Evolutionary conservation across 2,797 vertebrate genomes (phyloP), one percentile per base, ranked within the genome.

Genomic region (Ispidina picta): DNA sequence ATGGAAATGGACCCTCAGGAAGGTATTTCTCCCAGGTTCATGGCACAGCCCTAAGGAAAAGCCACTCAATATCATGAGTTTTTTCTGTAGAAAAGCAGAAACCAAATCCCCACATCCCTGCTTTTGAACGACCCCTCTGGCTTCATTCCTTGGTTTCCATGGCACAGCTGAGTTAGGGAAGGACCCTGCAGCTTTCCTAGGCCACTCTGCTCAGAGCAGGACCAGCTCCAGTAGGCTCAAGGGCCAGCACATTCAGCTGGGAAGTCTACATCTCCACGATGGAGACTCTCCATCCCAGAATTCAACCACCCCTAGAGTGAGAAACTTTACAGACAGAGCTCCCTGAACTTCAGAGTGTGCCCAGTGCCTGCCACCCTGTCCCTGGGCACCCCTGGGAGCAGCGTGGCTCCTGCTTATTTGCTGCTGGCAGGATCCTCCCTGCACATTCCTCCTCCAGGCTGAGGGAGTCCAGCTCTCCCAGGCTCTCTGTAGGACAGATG

Each of bases 101-200:
- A 16, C 16, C 6, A 5, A 28, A 0, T 0, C 2, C 5, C 11
- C 28, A 6, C 3, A 16, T 7, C 39, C 35, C 72, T 64, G 6
- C 17, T 80, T 31, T 20, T 35, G 31, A 8, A 1, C 5, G 8
- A 84, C 46, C 4, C 17, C 28, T 8, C 6, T 8, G 13, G 54
- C n/a, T 83, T 68, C 33, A 22, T 4, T 52, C 55, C 28, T 29
- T 44, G 26, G n/a, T 22, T 59, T 73, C 31, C 49, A 65, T 12
- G 37, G 21, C 55, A 41, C 37, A 56, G 37, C 2, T 37, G n/a
- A 41, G 22, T 21, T 86, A 58, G 73, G 64, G 62, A 65, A 62
- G 52, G 20, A 55, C 8, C 22, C 81, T 71, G 58, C 33, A 65
- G 73, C 41, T 21, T 4, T 4, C 21, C 20, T 15, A 23, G 8